Evolutionary conservation across 2,888 invertebrate species (phyloP).

Genomic region (Calliopum simillimum): DNA sequence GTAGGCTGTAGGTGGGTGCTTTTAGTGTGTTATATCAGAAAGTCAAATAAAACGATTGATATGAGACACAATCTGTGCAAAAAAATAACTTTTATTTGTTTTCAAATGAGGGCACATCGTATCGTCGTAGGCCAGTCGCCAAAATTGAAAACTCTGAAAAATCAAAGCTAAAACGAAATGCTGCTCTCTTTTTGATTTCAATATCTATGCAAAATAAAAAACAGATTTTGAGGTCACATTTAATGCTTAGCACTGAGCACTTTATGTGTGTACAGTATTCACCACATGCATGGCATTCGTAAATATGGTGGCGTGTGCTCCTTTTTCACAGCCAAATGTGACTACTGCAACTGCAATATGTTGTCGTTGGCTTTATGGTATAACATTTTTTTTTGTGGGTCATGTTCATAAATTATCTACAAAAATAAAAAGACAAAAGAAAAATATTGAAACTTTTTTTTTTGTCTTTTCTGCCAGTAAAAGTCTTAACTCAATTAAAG

Average conservation of each 20-base stretch:
- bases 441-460: too few relatives aligned
- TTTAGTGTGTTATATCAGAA: too few relatives aligned
- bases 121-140: too few relatives aligned
- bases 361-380: neutral
- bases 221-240: slow-evolving; percentile 26
- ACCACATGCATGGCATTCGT: neutral
- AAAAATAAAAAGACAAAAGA: neutral
- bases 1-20: too few relatives aligned
- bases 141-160: too few relatives aligned
- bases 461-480: neutral
- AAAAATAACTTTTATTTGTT: too few relatives aligned
- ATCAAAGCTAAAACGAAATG: too few relatives aligned
- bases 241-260: slow-evolving; percentile 20
- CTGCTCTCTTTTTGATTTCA: too few relatives aligned
- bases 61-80: too few relatives aligned
- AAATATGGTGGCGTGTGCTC: neutral
- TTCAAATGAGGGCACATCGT: too few relatives aligned
- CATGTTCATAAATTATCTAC: slow-evolving; percentile 20
- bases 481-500: slow-evolving; percentile 4
- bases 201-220: neutral
- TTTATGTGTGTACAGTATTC: slow-evolving; percentile 13
- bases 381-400: slow-evolving; percentile 12
- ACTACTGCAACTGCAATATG: neutral
- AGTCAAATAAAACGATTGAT: too few relatives aligned
- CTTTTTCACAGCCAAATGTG: slow-evolving; percentile 3